Conservation (phyloP, 64 coral and sea anemone species). For the Actinia tenebrosa region DNA sequence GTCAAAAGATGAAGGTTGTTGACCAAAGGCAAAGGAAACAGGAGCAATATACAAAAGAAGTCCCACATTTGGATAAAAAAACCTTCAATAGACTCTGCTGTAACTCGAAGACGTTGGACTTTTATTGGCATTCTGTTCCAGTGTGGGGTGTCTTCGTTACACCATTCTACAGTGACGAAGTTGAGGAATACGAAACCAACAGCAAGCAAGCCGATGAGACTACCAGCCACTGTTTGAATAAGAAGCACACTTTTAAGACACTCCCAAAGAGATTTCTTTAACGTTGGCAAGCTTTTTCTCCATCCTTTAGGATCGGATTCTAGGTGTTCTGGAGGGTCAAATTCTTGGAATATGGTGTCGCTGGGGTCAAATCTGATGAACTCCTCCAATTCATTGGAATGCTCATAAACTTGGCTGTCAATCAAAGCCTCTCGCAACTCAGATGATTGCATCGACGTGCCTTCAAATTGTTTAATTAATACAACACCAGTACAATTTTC, state of each 20-base stretch:
- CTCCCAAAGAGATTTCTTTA: not conserved
- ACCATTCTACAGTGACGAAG: conserved; percentile 52
- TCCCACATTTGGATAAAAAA: conserved; percentile 36
- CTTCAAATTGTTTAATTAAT: not conserved
- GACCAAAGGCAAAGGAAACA: conserved; percentile 35
- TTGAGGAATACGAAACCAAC: conserved; percentile 42
- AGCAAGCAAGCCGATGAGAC: conserved; percentile 1
- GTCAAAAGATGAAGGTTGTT: conserved; percentile 26
- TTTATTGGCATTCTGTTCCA: conserved; percentile 19
- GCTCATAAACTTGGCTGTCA: not conserved
- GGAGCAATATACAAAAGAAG: conserved; percentile 34
- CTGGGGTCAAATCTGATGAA: conserved; percentile 48
- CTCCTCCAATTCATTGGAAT: not conserved
- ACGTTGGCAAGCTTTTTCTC: not conserved
- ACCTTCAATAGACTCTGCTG: conserved; percentile 19
- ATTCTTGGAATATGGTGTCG: conserved; percentile 66
- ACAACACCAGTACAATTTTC: not conserved
- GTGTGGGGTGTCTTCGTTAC: not conserved
- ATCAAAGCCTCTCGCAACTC: not conserved
- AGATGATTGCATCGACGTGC: not conserved
- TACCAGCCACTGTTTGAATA: no score
- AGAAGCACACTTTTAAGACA: no score
- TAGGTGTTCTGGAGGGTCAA: conserved; percentile 27
- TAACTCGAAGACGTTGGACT: conserved; percentile 28
- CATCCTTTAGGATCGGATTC: conserved; percentile 20